Percentiles rank a stretch among this genome's conserved stretches.
Evolutionary conservation across 64 coral and sea anemone species (phyloP).

Genomic region (Astreopora myriophthalma): DNA sequence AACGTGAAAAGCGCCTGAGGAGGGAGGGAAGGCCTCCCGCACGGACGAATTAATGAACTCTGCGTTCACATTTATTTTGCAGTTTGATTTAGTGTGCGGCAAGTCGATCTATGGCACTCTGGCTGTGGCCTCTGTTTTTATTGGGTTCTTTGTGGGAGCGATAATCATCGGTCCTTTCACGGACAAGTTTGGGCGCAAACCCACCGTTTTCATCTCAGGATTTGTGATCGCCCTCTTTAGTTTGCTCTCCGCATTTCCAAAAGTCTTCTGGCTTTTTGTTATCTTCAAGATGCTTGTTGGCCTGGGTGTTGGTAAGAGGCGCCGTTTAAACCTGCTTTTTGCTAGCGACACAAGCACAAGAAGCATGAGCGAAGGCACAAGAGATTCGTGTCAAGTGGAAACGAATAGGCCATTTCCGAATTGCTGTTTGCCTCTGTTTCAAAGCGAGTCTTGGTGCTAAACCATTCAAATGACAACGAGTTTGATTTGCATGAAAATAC

Average conservation of each 20-base stretch:
- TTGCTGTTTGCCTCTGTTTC: too few relatives aligned
- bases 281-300: constrained; percentile 72
- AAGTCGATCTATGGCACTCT: constrained; percentile 58
- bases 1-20: too few relatives aligned
- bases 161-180: constrained; percentile 54
- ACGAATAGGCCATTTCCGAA: too few relatives aligned
- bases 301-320: constrained; percentile 43
- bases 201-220: constrained; percentile 53
- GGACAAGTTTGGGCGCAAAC: constrained; percentile 78
- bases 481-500: too few relatives aligned
- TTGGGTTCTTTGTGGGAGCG: constrained; percentile 51
- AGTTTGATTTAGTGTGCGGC: constrained; percentile 75
- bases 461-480: too few relatives aligned
- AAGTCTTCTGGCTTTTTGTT: constrained; percentile 77
- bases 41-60: too few relatives aligned
- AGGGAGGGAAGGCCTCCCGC: too few relatives aligned
- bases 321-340: not conserved
- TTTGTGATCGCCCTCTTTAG: constrained; percentile 49
- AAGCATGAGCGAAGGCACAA: too few relatives aligned
- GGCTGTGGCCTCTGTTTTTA: constrained; percentile 40
- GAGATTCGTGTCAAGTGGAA: too few relatives aligned
- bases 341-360: too few relatives aligned
- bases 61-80: too few relatives aligned
- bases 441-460: too few relatives aligned
- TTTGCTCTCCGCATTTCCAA: constrained; percentile 53